Conservation (phyloP, 2,113 vertebrate species). For the Lucifuga dentata region DNA sequence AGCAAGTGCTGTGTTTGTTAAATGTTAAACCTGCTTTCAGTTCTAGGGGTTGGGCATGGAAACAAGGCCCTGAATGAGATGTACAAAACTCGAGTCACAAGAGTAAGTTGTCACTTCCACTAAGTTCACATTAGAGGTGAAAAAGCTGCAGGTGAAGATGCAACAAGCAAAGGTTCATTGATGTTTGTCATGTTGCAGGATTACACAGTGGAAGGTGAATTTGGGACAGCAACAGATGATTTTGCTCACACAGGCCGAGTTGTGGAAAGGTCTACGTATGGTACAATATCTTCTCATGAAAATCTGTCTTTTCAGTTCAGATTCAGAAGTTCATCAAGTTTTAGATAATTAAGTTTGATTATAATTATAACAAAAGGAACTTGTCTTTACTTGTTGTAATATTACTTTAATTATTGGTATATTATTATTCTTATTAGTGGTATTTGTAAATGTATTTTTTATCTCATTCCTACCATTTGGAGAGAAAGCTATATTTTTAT, state of each 20-base stretch:
- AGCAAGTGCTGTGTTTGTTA: background rate
- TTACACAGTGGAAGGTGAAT: conserved; percentile 89
- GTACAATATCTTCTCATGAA: conserved; percentile 80
- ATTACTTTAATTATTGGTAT: too few species aligned
- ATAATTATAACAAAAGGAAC: background rate
- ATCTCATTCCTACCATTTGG: too few species aligned
- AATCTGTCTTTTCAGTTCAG: background rate
- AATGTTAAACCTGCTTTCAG: conserved; percentile 67
- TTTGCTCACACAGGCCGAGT: conserved; percentile 88
- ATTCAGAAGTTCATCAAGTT: background rate
- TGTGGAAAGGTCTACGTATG: conserved; percentile 91
- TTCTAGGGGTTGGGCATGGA: conserved; percentile 88
- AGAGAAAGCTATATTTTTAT: too few species aligned
- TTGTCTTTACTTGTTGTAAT: too few species aligned
- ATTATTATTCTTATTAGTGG: too few species aligned
- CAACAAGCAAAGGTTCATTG: background rate
- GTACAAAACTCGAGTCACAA: conserved; percentile 84
- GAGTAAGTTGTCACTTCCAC: conserved; percentile 78
- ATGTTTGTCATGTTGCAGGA: conserved; percentile 78
- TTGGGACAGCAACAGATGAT: conserved; percentile 91
- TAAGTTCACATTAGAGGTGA: background rate
- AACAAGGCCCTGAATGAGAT: conserved; percentile 83
- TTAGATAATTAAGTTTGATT: background rate
- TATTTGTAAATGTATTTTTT: too few species aligned
- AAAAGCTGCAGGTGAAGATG: background rate